These are phyloP conservation scores for Physocephala rufipes DNA, from an alignment of 2,888 invertebrate species.

Conservation along the genomic window DNA sequence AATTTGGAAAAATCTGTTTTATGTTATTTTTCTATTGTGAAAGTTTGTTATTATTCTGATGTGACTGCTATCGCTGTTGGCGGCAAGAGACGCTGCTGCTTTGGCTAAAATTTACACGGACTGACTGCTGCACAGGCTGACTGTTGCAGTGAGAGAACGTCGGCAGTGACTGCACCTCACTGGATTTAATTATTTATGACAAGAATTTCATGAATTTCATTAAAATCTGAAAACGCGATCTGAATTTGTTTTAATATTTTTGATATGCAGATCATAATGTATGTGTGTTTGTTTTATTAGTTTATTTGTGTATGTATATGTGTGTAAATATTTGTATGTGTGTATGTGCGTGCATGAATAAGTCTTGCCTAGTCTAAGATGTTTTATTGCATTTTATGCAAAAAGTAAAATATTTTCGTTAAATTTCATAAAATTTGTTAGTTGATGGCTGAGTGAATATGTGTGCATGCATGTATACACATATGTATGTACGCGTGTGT, in stretches of 20 bases:
- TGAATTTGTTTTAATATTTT: background rate
- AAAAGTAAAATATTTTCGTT: conserved; percentile 45
- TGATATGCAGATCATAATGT: too few relatives aligned
- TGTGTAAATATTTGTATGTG: background rate
- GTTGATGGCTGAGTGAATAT: background rate
- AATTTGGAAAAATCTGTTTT: too few relatives aligned
- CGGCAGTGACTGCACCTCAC: too few relatives aligned
- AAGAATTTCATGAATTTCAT: conserved; percentile 61
- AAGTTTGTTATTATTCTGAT: too few relatives aligned
- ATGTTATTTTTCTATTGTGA: too few relatives aligned
- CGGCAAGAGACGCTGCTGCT: too few relatives aligned
- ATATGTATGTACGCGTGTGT: too few relatives aligned
- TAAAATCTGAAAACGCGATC: conserved; percentile 53
- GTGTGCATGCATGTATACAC: background rate
- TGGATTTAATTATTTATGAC: conserved; percentile 59
- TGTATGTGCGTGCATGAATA: conserved; percentile 18
- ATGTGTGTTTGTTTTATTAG: background rate
- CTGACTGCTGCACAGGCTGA: too few relatives aligned
- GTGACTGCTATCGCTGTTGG: too few relatives aligned
- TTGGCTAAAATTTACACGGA: too few relatives aligned
- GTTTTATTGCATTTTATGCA: conserved; percentile 45
- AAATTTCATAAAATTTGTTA: conserved; percentile 32
- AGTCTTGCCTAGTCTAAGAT: conserved; percentile 29
- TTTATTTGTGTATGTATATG: background rate
- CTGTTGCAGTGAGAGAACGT: too few relatives aligned